A percentile compares a stretch with the other conserved stretches of the same genome.
phyloP scores from a whole-genome alignment of 1,140 invertebrate genomes.

The Drosophila sechellia region DNA sequence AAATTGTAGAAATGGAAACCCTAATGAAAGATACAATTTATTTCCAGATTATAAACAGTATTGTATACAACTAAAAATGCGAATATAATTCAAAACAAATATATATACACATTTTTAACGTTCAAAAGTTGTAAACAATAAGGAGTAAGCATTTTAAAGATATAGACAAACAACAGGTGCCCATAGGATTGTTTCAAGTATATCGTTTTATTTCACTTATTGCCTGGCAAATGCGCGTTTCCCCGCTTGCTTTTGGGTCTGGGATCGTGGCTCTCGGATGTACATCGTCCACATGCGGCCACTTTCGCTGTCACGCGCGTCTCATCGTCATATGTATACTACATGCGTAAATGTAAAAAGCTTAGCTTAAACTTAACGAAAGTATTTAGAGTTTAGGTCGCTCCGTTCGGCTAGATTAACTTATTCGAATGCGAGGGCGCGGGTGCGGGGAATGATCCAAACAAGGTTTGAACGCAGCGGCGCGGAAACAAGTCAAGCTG shows the following conservation, averaged over 20 bases:
- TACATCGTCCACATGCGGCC: background rate
- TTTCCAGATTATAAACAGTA: too few species aligned
- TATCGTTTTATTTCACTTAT: constrained; percentile 34
- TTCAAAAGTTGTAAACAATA: too few species aligned
- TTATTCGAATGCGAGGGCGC: constrained; percentile 42
- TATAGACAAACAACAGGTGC: background rate
- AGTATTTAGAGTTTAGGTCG: constrained; percentile 33
- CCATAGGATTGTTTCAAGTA: constrained; percentile 6
- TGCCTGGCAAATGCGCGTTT: constrained; percentile 32
- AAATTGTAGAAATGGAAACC: too few species aligned
- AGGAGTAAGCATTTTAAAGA: too few species aligned
- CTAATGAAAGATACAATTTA: too few species aligned
- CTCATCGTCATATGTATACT: constrained; percentile 26
- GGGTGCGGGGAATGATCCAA: constrained; percentile 44
- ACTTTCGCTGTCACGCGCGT: background rate
- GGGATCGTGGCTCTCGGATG: constrained; percentile 9
- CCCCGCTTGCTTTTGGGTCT: constrained; percentile 24
- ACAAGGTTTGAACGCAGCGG: constrained; percentile 18
- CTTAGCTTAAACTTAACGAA: constrained; percentile 70
- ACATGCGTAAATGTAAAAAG: constrained; percentile 54
- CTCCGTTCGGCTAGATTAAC: constrained; percentile 37
- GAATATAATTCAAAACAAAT: too few species aligned
- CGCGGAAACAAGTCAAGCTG: constrained; percentile 35
- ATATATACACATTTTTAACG: too few species aligned
- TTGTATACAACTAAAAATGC: too few species aligned